Percentiles rank a stretch among this genome's conserved stretches.
Conservation (phyloP, 2,888 invertebrate species). For the Scaptomyza parva region DNA sequence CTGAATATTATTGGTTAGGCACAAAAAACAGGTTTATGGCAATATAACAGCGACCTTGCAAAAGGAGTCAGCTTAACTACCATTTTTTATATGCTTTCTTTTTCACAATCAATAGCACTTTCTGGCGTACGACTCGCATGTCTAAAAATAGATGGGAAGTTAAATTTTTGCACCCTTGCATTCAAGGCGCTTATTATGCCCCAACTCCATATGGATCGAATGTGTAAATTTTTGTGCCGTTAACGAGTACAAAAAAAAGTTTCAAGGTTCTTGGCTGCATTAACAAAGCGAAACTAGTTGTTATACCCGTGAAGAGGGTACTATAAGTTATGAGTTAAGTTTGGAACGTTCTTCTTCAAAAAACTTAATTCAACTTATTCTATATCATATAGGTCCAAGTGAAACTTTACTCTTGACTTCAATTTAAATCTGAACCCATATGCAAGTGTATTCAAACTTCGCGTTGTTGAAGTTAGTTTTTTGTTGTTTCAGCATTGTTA, state of each 20-base stretch:
- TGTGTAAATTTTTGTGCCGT: slow-evolving; percentile 67
- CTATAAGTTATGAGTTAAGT: not conserved
- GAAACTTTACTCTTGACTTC: too few species aligned
- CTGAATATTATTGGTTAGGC: slow-evolving; percentile 30
- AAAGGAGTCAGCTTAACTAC: slow-evolving; percentile 42
- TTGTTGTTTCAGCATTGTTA: slow-evolving; percentile 41
- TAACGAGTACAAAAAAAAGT: slow-evolving; percentile 53
- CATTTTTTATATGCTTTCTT: slow-evolving; percentile 11
- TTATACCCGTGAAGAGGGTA: not conserved
- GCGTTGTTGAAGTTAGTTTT: not conserved
- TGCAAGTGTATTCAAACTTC: not conserved
- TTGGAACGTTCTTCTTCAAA: not conserved
- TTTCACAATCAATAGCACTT: slow-evolving; percentile 42
- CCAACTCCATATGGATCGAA: slow-evolving; percentile 69
- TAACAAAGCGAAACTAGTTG: slow-evolving; percentile 20
- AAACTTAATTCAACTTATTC: too few species aligned
- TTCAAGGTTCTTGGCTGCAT: slow-evolving; percentile 64
- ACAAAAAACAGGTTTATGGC: slow-evolving; percentile 19
- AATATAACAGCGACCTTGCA: slow-evolving; percentile 32
- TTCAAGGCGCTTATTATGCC: slow-evolving; percentile 47
- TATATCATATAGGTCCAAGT: too few species aligned
- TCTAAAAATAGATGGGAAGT: slow-evolving; percentile 65
- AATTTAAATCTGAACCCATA: too few species aligned
- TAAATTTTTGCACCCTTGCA: slow-evolving; percentile 22
- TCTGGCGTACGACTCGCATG: slow-evolving; percentile 34